A percentile compares a stretch with the other conserved stretches of the same genome.
Evolutionary conservation across 1,140 invertebrate genomes (phyloP).

Genomic region (Halesus radiatus): DNA sequence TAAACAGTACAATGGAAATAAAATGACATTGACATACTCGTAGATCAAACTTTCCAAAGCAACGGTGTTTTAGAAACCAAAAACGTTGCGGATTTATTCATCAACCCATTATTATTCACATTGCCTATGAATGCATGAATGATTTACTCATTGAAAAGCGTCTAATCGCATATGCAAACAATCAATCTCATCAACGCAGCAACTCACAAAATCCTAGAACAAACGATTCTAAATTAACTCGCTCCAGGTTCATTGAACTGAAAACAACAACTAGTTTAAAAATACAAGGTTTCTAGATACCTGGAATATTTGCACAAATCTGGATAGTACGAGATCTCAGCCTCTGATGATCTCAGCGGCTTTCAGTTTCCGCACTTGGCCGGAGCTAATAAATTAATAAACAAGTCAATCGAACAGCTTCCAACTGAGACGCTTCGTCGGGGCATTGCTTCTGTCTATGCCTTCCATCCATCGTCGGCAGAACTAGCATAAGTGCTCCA

Average conservation of each 20-base stretch:
- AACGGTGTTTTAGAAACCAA: neutral
- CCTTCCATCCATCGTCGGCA: neutral
- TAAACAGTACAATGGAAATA: too few relatives aligned
- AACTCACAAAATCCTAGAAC: neutral
- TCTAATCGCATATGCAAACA: neutral
- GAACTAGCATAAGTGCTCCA: neutral
- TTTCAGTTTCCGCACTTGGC: neutral
- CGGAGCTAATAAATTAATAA: constrained; percentile 10
- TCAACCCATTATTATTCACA: neutral
- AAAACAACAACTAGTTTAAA: constrained; percentile 4
- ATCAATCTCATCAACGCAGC: neutral
- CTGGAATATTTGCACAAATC: neutral
- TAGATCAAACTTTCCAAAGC: neutral
- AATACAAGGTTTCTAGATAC: neutral
- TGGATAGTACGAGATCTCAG: constrained; percentile 6
- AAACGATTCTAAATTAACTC: neutral
- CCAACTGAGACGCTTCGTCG: neutral
- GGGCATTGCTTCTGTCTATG: neutral
- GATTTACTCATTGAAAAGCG: neutral
- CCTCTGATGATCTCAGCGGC: neutral
- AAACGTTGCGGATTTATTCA: neutral
- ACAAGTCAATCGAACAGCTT: constrained; percentile 10
- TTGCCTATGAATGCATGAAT: neutral
- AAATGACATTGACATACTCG: too few relatives aligned
- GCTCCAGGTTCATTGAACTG: neutral